These are phyloP conservation scores for Athalia circularis DNA, from an alignment of 2,888 invertebrate genomes.

Conservation along the genomic window DNA sequence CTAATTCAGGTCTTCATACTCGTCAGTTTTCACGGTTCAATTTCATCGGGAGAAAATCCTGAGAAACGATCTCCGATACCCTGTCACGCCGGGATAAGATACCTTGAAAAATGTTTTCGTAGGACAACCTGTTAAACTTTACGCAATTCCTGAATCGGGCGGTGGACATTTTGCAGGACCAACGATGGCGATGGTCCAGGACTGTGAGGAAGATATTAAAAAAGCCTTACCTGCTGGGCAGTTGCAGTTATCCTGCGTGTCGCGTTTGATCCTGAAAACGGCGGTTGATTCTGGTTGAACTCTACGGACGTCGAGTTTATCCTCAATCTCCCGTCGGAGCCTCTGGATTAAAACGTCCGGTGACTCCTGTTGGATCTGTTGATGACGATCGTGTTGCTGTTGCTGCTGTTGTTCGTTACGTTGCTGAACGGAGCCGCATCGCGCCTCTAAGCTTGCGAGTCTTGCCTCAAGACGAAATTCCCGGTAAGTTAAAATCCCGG, in stretches of 20 bases:
- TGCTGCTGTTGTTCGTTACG: background rate
- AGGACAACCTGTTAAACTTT: too few relatives aligned
- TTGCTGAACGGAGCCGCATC: slow-evolving; percentile 46
- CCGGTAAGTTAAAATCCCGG: slow-evolving; percentile 66
- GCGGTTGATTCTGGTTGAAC: slow-evolving; percentile 51
- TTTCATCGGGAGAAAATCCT: too few relatives aligned
- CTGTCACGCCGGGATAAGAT: too few relatives aligned
- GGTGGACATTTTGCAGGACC: too few relatives aligned
- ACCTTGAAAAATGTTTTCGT: too few relatives aligned
- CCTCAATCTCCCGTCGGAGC: slow-evolving; percentile 61
- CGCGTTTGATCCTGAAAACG: slow-evolving; percentile 66
- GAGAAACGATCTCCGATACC: too few relatives aligned
- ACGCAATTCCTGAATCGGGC: too few relatives aligned
- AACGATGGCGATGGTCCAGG: too few relatives aligned
- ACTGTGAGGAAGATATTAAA: too few relatives aligned
- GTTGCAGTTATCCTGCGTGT: slow-evolving; percentile 66
- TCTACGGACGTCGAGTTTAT: slow-evolving; percentile 54
- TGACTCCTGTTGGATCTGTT: slow-evolving; percentile 22
- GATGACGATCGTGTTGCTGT: background rate
- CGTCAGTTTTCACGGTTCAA: too few relatives aligned
- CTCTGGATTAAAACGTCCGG: slow-evolving; percentile 59
- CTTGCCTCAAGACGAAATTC: slow-evolving; percentile 66
- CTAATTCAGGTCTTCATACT: too few relatives aligned
- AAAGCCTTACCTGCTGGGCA: slow-evolving; percentile 68
- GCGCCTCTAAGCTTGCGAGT: slow-evolving; percentile 64